Conservation (phyloP, 2,113 vertebrate genomes). For the Cavia porcellus region DNA sequence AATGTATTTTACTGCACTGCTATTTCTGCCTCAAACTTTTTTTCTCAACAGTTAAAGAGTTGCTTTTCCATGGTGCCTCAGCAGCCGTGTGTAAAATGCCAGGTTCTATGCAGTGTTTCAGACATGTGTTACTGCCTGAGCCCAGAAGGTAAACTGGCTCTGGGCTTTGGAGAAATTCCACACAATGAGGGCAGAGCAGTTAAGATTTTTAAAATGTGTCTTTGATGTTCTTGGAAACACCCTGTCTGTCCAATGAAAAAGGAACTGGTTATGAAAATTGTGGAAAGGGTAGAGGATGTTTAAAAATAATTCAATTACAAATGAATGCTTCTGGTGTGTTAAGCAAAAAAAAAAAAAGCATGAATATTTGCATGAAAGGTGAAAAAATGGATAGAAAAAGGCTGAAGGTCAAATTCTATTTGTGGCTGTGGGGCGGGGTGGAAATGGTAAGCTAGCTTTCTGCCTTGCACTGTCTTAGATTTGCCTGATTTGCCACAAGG, state of each 20-base stretch:
- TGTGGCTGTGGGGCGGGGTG: background rate
- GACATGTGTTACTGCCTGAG: background rate
- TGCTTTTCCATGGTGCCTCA: background rate
- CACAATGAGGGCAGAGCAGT: background rate
- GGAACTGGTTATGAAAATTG: background rate
- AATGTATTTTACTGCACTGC: too few species aligned
- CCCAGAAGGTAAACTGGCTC: fast-evolving
- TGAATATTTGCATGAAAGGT: background rate
- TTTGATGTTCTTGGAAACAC: constrained; percentile 9
- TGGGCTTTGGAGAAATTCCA: background rate
- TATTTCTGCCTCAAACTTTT: background rate
- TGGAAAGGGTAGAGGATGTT: background rate
- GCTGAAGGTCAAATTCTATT: background rate
- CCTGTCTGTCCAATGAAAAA: background rate
- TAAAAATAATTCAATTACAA: background rate
- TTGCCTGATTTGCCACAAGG: background rate
- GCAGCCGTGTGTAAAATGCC: background rate
- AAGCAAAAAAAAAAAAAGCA: background rate
- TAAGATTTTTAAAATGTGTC: background rate
- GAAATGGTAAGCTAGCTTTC: background rate
- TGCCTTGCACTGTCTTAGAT: fast-evolving
- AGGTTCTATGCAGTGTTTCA: background rate
- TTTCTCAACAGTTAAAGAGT: background rate
- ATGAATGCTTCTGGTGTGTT: background rate
- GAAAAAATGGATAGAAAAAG: background rate